These are phyloP conservation scores for Sycobia sp. DNA, from an alignment of 1,140 invertebrate genomes.

Conservation along the genomic window DNA sequence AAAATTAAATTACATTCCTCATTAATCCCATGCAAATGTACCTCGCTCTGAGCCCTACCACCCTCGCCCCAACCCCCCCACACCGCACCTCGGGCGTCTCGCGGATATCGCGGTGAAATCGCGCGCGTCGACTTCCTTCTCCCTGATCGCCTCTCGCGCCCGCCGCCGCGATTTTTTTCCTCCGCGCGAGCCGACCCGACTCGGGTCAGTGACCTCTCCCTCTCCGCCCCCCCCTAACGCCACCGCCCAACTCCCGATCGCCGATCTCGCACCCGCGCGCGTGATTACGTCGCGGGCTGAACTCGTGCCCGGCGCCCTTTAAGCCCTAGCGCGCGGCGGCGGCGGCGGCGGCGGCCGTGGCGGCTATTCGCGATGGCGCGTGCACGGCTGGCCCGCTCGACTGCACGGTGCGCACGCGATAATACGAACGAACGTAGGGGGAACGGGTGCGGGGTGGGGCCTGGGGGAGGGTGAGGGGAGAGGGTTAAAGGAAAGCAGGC, in stretches of 20 bases:
- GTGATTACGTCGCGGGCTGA: slow-evolving; percentile 6
- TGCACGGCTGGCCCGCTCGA: too few species aligned
- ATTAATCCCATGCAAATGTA: slow-evolving; percentile 29
- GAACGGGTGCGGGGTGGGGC: too few species aligned
- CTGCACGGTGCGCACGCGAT: slow-evolving; percentile 25
- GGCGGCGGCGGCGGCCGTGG: background rate
- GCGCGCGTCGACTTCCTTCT: background rate
- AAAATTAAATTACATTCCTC: slow-evolving; percentile 33
- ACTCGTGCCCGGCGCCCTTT: slow-evolving; percentile 17
- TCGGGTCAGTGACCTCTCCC: slow-evolving; percentile 1
- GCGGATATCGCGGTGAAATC: slow-evolving; percentile 4
- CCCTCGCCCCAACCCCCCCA: too few species aligned
- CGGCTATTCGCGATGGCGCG: slow-evolving; percentile 6
- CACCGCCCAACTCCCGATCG: background rate
- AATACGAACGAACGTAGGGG: too few species aligned
- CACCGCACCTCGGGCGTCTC: too few species aligned
- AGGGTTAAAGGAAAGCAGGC: background rate
- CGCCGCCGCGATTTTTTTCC: background rate
- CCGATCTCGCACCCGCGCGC: background rate
- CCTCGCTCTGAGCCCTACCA: too few species aligned
- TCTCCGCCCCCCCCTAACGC: too few species aligned
- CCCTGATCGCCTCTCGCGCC: background rate
- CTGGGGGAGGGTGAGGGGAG: too few species aligned
- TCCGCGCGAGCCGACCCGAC: background rate
- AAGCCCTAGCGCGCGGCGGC: background rate